Base-by-base conservation (phyloP, 1,140 invertebrate species). In the Limonius californicus region DNA sequence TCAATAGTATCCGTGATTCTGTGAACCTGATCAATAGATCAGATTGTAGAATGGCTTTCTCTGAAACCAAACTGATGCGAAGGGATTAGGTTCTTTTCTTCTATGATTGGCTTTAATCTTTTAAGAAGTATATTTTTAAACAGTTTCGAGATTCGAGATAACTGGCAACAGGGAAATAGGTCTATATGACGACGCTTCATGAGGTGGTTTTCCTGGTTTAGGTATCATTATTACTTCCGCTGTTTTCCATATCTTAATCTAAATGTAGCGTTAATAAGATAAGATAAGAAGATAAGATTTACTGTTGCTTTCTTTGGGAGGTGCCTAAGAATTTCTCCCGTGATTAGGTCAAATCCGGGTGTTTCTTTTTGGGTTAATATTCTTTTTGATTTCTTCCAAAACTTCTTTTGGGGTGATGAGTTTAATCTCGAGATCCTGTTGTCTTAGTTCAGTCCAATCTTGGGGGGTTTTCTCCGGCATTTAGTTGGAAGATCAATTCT, bases 121-220 rank as follows among this genome's bases (percentile, higher is more conserved):
- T 65, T 69, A n/a, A 74, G 45, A n/a, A 76, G n/a, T 1, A 74
- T 39, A 55, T 68, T 73, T 58, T 76, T 70, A 47, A 74, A 71
- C 1, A 73, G 6, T 67, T 77, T 75, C 3, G 66, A 70, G 1
- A 72, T 16, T 6, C 3, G 66, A 70, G 1, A 72, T 16, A 4
- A 69, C 63, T 8, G 72, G 68, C 2, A 77, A 20, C 1, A 77
- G 64, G 16, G 63, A 72, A 1, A 78, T 77, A 2, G 73, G 70
- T 35, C 72, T 66, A 53, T 77, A 74, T 2, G 69, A 73, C 14
- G 57, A 57, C n/a, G 59, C 55, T 12, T 69, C 47, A 12, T 74
- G 30, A 53, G 58, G 21, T 14, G 68, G 63, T 70, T 76, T 75
- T 8, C 65, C 70, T 6, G 68, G 70, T 63, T 77, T 72, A 2